phyloP scores from a whole-genome alignment of 2,888 invertebrate species.

The Drosophila histrio region DNA sequence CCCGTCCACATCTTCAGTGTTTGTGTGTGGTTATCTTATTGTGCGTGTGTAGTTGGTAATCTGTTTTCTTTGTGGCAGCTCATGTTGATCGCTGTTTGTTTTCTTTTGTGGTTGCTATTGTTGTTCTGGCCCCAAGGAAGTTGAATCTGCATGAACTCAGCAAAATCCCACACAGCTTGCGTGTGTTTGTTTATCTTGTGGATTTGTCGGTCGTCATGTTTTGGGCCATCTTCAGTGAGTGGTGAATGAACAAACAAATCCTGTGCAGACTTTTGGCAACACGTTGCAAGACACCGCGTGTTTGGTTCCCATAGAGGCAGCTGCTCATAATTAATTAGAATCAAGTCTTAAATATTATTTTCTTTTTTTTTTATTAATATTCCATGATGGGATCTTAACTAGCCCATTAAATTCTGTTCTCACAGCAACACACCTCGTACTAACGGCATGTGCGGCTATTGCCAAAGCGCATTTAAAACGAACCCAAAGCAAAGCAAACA shows the following conservation, averaged over 20 bases:
- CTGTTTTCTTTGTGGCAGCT: constrained; percentile 30
- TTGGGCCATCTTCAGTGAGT: constrained; percentile 1
- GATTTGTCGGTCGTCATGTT: constrained; percentile 61
- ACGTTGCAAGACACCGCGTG: constrained; percentile 36
- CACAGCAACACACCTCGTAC: constrained; percentile 62
- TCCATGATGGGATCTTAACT: constrained; percentile 22
- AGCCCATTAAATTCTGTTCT: constrained; percentile 56
- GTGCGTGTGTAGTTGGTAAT: constrained; percentile 52
- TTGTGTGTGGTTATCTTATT: constrained; percentile 1
- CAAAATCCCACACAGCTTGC: constrained; percentile 46
- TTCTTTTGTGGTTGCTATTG: constrained; percentile 33
- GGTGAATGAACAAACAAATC: constrained; percentile 52
- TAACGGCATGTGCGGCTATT: constrained; percentile 60
- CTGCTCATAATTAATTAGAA: constrained; percentile 31
- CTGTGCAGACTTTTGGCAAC: constrained; percentile 50
- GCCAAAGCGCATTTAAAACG: constrained; percentile 73
- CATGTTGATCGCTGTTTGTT: constrained; percentile 36
- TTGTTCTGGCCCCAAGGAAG: constrained; percentile 31
- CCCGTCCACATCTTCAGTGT: constrained; percentile 13
- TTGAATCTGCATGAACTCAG: constrained; percentile 62
- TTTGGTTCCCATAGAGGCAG: constrained; percentile 51
- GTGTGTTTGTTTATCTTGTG: constrained; percentile 49
- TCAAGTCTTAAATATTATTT: constrained; percentile 2
- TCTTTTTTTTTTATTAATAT: constrained; percentile 30
- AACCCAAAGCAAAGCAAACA: constrained; percentile 27